Percentiles rank a stretch among this genome's conserved stretches.
These are phyloP conservation scores for Blera fallax DNA, from an alignment of 2,888 invertebrate genomes.

Conservation along the genomic window DNA sequence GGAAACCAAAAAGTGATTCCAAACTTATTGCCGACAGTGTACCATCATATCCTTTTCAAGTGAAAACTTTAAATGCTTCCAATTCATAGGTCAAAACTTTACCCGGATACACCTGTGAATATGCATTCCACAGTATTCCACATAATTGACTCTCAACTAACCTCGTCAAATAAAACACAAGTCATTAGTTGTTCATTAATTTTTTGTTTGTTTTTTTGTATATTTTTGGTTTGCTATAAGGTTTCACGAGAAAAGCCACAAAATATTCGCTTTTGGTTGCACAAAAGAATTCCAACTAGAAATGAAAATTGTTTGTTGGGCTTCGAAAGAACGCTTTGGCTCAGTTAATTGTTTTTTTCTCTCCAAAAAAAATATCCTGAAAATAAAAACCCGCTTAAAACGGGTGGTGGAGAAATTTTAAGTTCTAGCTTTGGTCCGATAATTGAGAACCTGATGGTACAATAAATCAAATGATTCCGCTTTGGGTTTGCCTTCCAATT, in stretches of 20 bases:
- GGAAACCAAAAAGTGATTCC: no score
- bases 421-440: no score
- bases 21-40: background rate
- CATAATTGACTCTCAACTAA: slow-evolving; percentile 46
- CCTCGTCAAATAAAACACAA: slow-evolving; percentile 15
- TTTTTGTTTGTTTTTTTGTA: background rate
- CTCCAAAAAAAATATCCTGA: background rate
- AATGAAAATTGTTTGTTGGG: background rate
- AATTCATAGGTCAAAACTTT: background rate
- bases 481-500: no score
- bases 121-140: slow-evolving; percentile 17
- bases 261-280: slow-evolving; percentile 27
- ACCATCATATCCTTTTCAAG: background rate
- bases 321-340: background rate
- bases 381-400: no score
- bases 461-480: background rate
- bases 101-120: background rate
- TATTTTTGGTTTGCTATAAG: slow-evolving; percentile 1
- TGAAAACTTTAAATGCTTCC: background rate
- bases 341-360: slow-evolving; percentile 10
- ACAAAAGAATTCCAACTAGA: slow-evolving; percentile 7
- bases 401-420: no score
- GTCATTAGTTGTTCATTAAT: slow-evolving; percentile 43
- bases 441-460: background rate
- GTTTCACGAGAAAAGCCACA: background rate